Evolutionary conservation across 2,113 vertebrate species (phyloP).

Genomic region (Fregata magnificens): DNA sequence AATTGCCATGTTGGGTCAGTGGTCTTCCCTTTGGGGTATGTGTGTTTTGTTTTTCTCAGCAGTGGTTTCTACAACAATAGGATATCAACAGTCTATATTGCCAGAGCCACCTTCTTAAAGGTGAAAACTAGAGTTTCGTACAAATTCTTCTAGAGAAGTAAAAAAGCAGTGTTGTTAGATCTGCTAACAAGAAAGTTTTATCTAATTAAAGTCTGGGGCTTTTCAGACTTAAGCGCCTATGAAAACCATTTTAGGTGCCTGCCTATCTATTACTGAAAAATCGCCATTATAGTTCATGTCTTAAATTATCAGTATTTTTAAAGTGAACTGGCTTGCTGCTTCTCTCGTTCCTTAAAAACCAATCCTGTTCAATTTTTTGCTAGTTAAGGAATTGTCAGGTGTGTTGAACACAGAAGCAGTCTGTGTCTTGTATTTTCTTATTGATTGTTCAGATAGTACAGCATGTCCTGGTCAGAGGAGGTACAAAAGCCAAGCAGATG

Average conservation of each 20-base stretch:
- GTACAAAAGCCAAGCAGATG: background rate
- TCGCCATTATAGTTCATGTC: background rate
- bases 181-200: background rate
- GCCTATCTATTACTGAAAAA: background rate
- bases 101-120: background rate
- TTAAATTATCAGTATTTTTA: background rate
- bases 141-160: background rate
- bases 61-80: background rate
- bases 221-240: background rate
- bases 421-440: background rate
- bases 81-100: background rate
- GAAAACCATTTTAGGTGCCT: background rate
- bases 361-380: background rate
- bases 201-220: background rate
- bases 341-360: background rate
- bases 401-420: background rate
- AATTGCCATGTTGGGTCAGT: background rate
- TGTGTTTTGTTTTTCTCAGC: background rate
- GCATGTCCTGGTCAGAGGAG: background rate
- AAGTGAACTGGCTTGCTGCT: background rate
- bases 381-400: background rate
- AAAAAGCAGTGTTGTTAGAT: background rate
- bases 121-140: background rate
- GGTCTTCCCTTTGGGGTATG: background rate
- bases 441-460: background rate